Base-by-base conservation (phyloP, 2,113 vertebrate species). In the Pyrgilauda ruficollis region DNA sequence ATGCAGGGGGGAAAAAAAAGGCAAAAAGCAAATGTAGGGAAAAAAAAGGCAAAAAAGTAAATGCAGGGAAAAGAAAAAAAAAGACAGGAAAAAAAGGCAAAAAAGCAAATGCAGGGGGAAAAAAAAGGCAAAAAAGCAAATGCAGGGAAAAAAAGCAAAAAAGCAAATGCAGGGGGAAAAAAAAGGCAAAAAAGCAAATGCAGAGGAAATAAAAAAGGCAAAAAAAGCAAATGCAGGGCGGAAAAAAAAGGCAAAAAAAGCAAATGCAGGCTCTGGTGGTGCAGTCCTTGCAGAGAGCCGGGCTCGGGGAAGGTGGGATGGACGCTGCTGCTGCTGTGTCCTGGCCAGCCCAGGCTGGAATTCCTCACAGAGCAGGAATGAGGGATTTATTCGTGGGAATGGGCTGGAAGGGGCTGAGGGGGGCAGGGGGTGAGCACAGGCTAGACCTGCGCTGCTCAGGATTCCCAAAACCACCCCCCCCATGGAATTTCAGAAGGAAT, bases 381-480 rank as follows among this genome's bases (percentile, higher is more conserved):
- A 21, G 80, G 28, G 33, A 5, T 23, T 23, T 2, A 17, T 24
- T 3, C 7, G 19, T 35, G 80, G 43, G 30, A 22, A 43, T 4
- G 62, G n/a, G 49, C 28, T 9, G 1, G 8, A 13, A 47, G 18
- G n/a, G 16, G 33, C 31, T 18, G 37, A 62, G 72, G 18, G 30
- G 28, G 43, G 24, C 10, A 5, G 0, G 39, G 10, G 24, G 12
- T 1, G 22, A 1, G 35, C 21, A 15, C 0, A 0, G 1, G 44
- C 56, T 5, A 37, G 76, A 50, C 7, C 44, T 18, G 24, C 31
- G 1, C 21, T 12, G 50, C 50, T 49, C 24, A 1, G 37, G 4
- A 53, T 46, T 80, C 53, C 88, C 72, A 80, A 84, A 89, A 79
- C 21, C 49, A 70, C 49, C 91, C 61, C 43, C 41, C 39, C 39